Conservation (phyloP, 2,888 invertebrate genomes). For the Epirrhoe tristata region DNA sequence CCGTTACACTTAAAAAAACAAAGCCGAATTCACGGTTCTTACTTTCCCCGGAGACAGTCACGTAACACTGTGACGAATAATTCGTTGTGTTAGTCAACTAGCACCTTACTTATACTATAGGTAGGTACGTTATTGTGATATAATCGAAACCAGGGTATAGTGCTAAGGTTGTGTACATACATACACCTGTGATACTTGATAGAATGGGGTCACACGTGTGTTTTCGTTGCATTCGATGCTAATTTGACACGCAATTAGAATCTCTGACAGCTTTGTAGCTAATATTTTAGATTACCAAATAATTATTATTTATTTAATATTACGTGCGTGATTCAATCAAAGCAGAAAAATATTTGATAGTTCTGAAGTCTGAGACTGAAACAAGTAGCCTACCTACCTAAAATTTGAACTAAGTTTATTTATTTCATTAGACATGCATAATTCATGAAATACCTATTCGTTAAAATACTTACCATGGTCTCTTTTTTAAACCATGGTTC, state of each 20-base stretch:
- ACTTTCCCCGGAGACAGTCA: slow-evolving; percentile 55
- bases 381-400: too few relatives aligned
- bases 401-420: too few relatives aligned
- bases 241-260: slow-evolving; percentile 18
- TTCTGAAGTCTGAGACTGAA: too few relatives aligned
- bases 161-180: slow-evolving; percentile 74
- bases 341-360: too few relatives aligned
- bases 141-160: slow-evolving; percentile 62
- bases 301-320: not conserved
- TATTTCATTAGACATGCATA: too few relatives aligned
- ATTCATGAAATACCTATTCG: too few relatives aligned
- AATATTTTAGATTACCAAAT: slow-evolving; percentile 6
- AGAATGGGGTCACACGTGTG: slow-evolving; percentile 33
- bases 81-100: slow-evolving; percentile 62
- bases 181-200: slow-evolving; percentile 26
- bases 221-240: slow-evolving; percentile 23
- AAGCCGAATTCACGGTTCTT: slow-evolving; percentile 31
- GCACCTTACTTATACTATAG: too few relatives aligned
- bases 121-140: slow-evolving; percentile 51
- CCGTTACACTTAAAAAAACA: slow-evolving; percentile 25
- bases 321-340: too few relatives aligned
- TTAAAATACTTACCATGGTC: too few relatives aligned
- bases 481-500: too few relatives aligned
- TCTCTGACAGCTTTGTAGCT: slow-evolving; percentile 2
- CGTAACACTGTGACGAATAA: slow-evolving; percentile 57